These are phyloP conservation scores for Paramacrobiotus metropolitanus DNA, from an alignment of 1,140 invertebrate species.

Conservation along the genomic window DNA sequence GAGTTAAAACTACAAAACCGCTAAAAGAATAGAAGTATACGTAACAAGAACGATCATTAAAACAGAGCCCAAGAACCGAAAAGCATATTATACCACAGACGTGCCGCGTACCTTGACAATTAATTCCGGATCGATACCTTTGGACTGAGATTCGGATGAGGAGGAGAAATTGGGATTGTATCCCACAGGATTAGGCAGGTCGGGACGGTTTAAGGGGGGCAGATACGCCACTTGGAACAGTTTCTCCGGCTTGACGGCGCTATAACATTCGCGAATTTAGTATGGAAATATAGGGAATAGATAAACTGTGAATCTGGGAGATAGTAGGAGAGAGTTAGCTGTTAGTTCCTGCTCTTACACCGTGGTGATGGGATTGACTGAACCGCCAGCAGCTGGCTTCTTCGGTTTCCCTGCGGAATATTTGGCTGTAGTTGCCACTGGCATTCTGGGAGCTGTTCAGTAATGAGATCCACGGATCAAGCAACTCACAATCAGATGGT, in stretches of 20 bases:
- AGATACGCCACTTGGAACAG: not conserved
- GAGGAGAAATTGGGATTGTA: slow-evolving; percentile 44
- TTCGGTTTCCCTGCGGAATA: not conserved
- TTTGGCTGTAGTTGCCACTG: not conserved
- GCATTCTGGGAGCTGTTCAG: not conserved
- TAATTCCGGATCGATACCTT: slow-evolving; percentile 49
- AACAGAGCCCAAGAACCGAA: no score
- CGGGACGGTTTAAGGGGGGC: slow-evolving; percentile 11
- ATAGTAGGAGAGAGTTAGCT: no score
- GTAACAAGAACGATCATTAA: no score
- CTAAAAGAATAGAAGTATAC: no score
- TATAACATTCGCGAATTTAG: not conserved
- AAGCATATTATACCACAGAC: not conserved
- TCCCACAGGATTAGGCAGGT: slow-evolving; percentile 51
- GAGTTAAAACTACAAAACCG: not conserved
- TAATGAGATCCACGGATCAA: not conserved
- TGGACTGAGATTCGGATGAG: slow-evolving; percentile 43
- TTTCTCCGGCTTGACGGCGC: not conserved
- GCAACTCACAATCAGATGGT: not conserved
- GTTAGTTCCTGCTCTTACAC: no score
- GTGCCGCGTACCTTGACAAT: slow-evolving; percentile 40
- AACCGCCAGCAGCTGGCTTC: no score
- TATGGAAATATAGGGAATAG: no score
- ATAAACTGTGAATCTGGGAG: no score
- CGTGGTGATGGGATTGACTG: no score